Percentiles rank a stretch among this genome's conserved stretches.
Conservation (phyloP, 1,140 invertebrate genomes). For the Leptopilina clavipes region DNA sequence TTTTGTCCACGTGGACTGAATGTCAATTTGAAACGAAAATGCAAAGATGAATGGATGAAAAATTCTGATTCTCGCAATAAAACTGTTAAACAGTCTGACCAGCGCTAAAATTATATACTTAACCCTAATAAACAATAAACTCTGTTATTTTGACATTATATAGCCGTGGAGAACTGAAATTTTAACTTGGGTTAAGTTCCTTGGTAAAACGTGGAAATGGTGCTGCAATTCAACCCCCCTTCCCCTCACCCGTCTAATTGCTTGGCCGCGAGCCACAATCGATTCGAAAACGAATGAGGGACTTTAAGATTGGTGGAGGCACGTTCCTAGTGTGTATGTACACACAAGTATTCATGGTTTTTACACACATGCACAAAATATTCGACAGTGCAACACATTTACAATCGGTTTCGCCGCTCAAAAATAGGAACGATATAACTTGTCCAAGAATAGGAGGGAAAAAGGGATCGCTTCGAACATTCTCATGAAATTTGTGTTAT, state of each 20-base stretch:
- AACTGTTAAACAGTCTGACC: background rate
- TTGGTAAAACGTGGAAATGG: background rate
- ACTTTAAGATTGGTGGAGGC: background rate
- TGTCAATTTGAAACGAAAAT: too few relatives aligned
- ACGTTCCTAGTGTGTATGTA: background rate
- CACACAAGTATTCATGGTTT: background rate
- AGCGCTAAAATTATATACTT: background rate
- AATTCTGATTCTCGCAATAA: too few relatives aligned
- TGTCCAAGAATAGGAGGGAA: constrained; percentile 50
- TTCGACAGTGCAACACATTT: constrained; percentile 9
- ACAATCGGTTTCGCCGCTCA: constrained; percentile 39
- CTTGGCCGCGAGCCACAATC: constrained; percentile 29
- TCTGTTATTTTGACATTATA: constrained; percentile 7
- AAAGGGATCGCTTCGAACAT: constrained; percentile 29
- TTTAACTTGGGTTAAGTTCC: background rate
- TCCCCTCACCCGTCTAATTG: background rate
- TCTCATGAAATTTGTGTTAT: constrained; percentile 44
- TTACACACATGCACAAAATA: background rate
- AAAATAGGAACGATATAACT: constrained; percentile 50
- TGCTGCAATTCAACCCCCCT: background rate
- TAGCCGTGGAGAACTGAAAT: background rate
- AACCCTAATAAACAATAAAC: constrained; percentile 12
- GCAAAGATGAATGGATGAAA: too few relatives aligned
- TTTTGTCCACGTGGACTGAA: too few relatives aligned
- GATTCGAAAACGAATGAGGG: constrained; percentile 17